These are phyloP conservation scores for Priocnemis perturbator DNA, from an alignment of 2,888 invertebrate genomes.

Conservation along the genomic window DNA sequence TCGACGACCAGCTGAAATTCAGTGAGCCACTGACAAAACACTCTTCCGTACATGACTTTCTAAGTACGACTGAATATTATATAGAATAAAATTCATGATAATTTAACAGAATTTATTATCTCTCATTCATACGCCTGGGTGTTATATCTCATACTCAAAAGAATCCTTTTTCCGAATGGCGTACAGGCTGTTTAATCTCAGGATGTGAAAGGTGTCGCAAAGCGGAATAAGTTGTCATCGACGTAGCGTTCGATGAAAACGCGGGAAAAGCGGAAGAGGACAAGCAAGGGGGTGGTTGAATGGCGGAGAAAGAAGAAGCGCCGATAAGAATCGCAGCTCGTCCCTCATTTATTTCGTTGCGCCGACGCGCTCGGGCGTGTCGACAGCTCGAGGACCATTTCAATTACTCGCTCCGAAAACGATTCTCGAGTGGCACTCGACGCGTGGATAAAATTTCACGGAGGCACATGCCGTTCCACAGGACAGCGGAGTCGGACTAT, in stretches of 20 bases:
- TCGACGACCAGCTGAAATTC: too few relatives aligned
- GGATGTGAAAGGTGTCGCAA: not conserved
- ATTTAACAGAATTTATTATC: too few relatives aligned
- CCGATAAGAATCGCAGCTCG: slow-evolving; percentile 23
- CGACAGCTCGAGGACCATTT: slow-evolving; percentile 53
- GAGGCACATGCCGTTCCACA: slow-evolving; percentile 47
- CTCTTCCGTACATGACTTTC: too few relatives aligned
- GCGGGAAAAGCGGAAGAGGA: not conserved
- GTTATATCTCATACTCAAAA: too few relatives aligned
- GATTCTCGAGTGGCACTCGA: slow-evolving; percentile 64
- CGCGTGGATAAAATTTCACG: slow-evolving; percentile 64
- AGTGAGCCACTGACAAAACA: too few relatives aligned
- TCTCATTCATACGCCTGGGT: too few relatives aligned
- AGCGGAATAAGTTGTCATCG: not conserved
- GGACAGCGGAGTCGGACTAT: not conserved
- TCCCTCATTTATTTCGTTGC: slow-evolving; percentile 41
- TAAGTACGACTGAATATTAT: too few relatives aligned
- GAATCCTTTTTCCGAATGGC: too few relatives aligned
- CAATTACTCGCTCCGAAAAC: slow-evolving; percentile 65
- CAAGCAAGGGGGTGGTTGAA: not conserved
- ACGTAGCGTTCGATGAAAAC: slow-evolving; percentile 7
- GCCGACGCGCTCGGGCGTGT: slow-evolving; percentile 36
- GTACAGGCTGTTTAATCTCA: too few relatives aligned
- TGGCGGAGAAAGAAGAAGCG: not conserved
- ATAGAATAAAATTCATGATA: too few relatives aligned